Conservation (phyloP, 2,113 vertebrate genomes). For the Asarcornis scutulata region DNA sequence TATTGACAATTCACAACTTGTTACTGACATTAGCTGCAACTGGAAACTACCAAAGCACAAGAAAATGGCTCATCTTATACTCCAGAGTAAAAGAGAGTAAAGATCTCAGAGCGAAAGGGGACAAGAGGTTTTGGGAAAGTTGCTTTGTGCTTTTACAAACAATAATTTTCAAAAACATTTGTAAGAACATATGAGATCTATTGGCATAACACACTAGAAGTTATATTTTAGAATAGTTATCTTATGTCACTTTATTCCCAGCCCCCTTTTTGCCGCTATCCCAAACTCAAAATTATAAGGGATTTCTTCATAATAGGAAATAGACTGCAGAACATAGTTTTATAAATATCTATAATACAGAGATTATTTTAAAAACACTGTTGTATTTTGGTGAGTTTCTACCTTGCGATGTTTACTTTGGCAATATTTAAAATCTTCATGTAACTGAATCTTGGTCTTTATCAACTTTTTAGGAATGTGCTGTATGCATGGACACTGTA, state of each 20-base stretch:
- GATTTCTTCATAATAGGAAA: not conserved
- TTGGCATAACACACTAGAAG: not conserved
- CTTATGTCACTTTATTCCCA: not conserved
- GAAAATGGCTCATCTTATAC: not conserved
- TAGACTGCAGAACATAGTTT: not conserved
- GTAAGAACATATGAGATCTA: not conserved
- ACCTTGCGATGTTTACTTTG: not conserved
- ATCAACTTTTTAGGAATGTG: constrained; percentile 14
- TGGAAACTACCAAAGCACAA: not conserved
- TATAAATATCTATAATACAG: not conserved
- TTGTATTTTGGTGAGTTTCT: not conserved
- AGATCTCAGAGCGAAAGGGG: not conserved
- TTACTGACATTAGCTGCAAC: not conserved
- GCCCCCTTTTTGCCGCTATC: not conserved
- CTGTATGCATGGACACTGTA: not conserved
- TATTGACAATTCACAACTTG: not conserved
- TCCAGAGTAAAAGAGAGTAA: not conserved
- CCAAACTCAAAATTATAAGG: not conserved
- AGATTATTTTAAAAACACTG: not conserved
- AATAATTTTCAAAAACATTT: not conserved
- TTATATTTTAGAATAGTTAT: not conserved
- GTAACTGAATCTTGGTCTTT: not conserved
- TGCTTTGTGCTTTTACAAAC: not conserved
- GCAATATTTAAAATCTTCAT: not conserved
- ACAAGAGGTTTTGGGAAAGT: not conserved